Evolutionary conservation across 2,113 vertebrate genomes (phyloP).

Genomic region (Procavia capensis): DNA sequence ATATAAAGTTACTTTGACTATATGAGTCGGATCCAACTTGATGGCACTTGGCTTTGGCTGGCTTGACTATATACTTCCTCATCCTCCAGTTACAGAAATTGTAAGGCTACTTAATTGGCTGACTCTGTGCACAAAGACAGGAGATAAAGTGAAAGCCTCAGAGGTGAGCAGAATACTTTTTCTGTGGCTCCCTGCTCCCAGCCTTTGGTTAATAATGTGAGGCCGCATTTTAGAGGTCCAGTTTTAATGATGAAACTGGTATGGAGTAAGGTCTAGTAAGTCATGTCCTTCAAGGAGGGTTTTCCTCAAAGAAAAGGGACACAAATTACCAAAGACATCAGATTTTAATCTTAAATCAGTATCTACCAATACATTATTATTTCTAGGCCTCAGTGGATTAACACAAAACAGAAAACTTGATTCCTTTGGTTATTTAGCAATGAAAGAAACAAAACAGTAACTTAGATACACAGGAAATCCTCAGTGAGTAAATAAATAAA

Average conservation of each 20-base stretch:
- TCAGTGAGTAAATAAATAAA: neutral
- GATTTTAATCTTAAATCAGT: neutral
- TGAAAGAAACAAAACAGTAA: neutral
- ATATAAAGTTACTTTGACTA: conserved; percentile 50
- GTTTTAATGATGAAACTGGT: conserved; percentile 38
- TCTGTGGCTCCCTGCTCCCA: neutral
- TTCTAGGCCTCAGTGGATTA: neutral
- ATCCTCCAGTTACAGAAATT: neutral
- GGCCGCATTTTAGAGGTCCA: too few relatives aligned
- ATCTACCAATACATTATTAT: neutral
- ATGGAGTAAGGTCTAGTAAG: neutral
- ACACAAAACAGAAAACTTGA: neutral
- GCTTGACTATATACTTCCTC: neutral
- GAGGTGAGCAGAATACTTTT: neutral
- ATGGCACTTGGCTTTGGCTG: too few relatives aligned
- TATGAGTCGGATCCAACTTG: too few relatives aligned
- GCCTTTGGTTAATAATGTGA: conserved; percentile 3
- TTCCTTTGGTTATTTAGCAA: neutral
- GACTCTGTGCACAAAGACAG: neutral
- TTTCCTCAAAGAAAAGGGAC: neutral
- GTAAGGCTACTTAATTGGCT: conserved; percentile 42
- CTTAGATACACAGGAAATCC: neutral
- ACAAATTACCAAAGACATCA: neutral
- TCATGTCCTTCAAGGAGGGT: neutral
- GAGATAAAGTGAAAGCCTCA: conserved; percentile 12